Percentiles rank a stretch among this genome's conserved stretches.
These are phyloP conservation scores for Cynocephalus volans DNA, from an alignment of 2,113 vertebrate species.

Conservation along the genomic window DNA sequence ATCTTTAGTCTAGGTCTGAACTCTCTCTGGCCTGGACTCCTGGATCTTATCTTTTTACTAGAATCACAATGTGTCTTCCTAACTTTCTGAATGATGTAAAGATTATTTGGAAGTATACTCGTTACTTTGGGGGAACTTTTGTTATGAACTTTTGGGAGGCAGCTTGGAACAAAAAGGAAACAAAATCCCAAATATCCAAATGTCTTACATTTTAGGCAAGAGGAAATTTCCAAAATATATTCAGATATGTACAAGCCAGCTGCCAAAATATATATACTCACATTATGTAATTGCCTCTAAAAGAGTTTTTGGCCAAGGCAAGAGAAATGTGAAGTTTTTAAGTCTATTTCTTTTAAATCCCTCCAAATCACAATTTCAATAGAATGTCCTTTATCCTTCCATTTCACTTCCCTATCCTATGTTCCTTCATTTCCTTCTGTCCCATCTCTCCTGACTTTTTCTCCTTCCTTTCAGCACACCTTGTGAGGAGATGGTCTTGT, in stretches of 20 bases:
- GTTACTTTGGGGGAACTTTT: neutral
- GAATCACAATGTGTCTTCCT: conserved; percentile 6
- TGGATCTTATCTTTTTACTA: conserved; percentile 8
- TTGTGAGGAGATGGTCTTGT: neutral
- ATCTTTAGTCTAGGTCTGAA: neutral
- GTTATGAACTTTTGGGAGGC: neutral
- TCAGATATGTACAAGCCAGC: neutral
- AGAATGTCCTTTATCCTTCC: neutral
- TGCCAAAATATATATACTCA: neutral
- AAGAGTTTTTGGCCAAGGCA: neutral
- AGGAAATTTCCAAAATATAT: conserved; percentile 5
- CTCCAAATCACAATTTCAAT: neutral
- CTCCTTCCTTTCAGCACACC: neutral
- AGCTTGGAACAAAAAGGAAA: neutral
- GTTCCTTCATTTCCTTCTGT: neutral
- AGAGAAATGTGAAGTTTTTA: conserved; percentile 7
- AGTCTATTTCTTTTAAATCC: neutral
- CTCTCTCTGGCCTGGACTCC: neutral
- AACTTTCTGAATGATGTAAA: conserved; percentile 16
- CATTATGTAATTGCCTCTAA: conserved; percentile 34
- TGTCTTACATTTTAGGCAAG: conserved; percentile 22
- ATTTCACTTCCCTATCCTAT: neutral
- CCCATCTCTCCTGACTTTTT: neutral
- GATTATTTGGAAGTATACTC: conserved; percentile 35
- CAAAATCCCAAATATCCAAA: neutral